A percentile compares a stretch with the other conserved stretches of the same genome.
Evolutionary conservation across 2,888 invertebrate genomes (phyloP).

Genomic region (Nomada lathburiana): DNA sequence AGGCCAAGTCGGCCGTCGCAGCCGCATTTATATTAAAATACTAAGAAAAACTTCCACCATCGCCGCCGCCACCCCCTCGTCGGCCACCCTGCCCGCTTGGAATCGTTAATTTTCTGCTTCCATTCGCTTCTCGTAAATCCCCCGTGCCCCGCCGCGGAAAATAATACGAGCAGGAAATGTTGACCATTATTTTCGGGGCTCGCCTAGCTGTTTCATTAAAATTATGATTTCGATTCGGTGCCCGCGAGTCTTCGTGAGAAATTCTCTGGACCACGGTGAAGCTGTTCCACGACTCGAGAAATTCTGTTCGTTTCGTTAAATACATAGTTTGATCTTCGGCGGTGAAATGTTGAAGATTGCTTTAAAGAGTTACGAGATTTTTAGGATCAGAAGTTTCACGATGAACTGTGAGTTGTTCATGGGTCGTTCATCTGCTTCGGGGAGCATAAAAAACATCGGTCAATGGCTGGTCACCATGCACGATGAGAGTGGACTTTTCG

Average conservation of each 20-base stretch:
- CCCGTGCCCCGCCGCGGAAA: constrained; percentile 77
- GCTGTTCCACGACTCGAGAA: background rate
- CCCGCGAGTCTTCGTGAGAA: constrained; percentile 20
- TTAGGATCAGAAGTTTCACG: background rate
- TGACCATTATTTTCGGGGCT: constrained; percentile 83
- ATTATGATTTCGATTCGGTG: constrained; percentile 72
- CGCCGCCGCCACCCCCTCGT: constrained; percentile 50
- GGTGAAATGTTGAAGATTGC: no score
- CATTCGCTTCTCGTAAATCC: constrained; percentile 84
- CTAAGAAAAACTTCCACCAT: constrained; percentile 83
- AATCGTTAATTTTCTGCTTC: constrained; percentile 85
- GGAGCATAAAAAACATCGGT: constrained; percentile 48
- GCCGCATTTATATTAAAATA: constrained; percentile 84
- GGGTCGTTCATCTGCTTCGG: constrained; percentile 21
- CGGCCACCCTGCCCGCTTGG: constrained; percentile 62
- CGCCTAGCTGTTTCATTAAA: constrained; percentile 78
- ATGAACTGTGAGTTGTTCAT: background rate
- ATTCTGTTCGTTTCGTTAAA: background rate
- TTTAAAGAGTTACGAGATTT: background rate
- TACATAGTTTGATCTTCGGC: no score
- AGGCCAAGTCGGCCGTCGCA: constrained; percentile 75
- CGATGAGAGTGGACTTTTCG: constrained; percentile 68
- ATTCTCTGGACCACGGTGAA: background rate
- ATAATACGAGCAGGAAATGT: constrained; percentile 84
- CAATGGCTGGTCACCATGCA: constrained; percentile 60